Evolutionary conservation across 2,797 vertebrate species (phyloP).

Genomic region (Bufotes viridis): DNA sequence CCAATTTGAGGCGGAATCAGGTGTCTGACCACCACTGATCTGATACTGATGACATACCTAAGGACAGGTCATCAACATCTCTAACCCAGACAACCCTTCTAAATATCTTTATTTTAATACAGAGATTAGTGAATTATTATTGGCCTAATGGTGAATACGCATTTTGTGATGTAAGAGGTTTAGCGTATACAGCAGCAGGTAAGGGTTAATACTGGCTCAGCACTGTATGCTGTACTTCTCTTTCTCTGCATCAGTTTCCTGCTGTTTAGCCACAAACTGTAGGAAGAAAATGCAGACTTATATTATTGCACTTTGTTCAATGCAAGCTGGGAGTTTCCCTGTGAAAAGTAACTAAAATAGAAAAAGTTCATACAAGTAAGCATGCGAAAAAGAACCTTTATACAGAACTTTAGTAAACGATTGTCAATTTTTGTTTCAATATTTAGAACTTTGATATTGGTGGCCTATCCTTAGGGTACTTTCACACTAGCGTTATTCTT

Average conservation of each 20-base stretch:
- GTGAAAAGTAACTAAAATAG: conserved; percentile 13
- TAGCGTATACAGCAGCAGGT: not conserved
- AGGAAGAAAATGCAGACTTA: conserved; percentile 24
- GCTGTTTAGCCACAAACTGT: conserved; percentile 60
- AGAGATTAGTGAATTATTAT: too few species aligned
- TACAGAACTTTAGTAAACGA: not conserved
- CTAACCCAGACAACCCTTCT: too few species aligned
- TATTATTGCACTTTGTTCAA: not conserved
- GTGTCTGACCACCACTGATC: too few species aligned
- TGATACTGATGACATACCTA: too few species aligned
- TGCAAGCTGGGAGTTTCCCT: conserved; percentile 22
- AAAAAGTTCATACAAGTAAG: not conserved
- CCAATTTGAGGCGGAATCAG: too few species aligned
- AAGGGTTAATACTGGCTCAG: conserved; percentile 39
- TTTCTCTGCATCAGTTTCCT: conserved; percentile 60
- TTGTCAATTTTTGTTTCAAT: not conserved
- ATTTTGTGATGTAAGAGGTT: not conserved
- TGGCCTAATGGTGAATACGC: not conserved
- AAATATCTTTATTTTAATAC: too few species aligned
- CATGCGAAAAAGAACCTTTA: not conserved
- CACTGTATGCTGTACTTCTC: conserved; percentile 39
- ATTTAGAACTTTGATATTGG: too few species aligned
- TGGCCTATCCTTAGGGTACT: too few species aligned
- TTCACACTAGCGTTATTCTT: too few species aligned
- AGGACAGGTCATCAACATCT: too few species aligned